Base-by-base conservation (phyloP, 92 coral and sea anemone genomes). In the Meandrina meandrites region DNA sequence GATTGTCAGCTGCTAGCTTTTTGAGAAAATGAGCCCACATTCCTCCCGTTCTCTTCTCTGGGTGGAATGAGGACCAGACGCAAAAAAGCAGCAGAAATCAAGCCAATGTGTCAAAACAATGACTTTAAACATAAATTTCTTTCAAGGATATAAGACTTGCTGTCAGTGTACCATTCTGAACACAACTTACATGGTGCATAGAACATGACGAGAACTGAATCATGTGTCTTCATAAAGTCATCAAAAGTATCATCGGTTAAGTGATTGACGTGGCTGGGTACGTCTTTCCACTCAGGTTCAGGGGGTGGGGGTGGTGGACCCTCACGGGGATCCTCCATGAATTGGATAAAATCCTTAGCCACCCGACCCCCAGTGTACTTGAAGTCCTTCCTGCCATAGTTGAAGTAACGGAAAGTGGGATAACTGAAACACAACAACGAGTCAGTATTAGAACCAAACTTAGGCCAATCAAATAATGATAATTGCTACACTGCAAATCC, bases 151-250 rank as follows among this genome's bases (percentile, higher is more conserved):
- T 40, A 2, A 40, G 45, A 40, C 45, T 40, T 2, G 6, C 45
- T 40, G 6, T 40, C 45, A 40, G 6, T 40, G 3, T 40, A 6
- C 2, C 45, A 40, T 40, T 40, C 45, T 40, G 27, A 66, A 66
- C 71, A 66, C 32, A n/a, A 96, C 98, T 89, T 81, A 97, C 99
- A 90, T 4, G 98, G 99, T 76, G 99, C 98, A 91, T 97, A 97
- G 89, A 97, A 97, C 99, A 97, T 97, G 88, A 97, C 97, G 73
- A 97, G 93, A 67, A 95, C 98, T 70, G 98, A 97, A 71, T 97
- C 94, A 53, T 90, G 96, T 19, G 62, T 80, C 67, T 90, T 87
- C 82, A 93, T 60, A 88, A 94, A 91, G 18, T 90, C 93, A 5
- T 92, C 94, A 81, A 97, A 94, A 73, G 85, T 94, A 47, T 93